These are phyloP conservation scores for Oceanites oceanicus DNA, from an alignment of 2,113 vertebrate genomes.

Conservation along the genomic window DNA sequence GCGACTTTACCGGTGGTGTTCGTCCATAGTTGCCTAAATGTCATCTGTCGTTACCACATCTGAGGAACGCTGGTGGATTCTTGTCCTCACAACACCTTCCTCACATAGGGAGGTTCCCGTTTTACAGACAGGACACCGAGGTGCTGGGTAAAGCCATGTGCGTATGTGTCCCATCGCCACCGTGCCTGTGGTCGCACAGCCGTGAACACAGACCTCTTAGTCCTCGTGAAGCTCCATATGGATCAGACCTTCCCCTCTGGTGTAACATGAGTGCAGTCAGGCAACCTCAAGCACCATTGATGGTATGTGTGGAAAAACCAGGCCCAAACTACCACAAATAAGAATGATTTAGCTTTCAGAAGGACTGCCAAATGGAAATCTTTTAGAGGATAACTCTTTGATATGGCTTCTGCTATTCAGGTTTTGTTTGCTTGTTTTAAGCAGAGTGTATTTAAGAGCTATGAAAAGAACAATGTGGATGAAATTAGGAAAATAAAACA, in stretches of 20 bases:
- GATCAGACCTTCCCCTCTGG: background rate
- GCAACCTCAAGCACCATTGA: constrained; percentile 6
- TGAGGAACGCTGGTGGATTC: background rate
- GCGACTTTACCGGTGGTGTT: accelerated
- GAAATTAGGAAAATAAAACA: background rate
- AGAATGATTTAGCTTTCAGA: background rate
- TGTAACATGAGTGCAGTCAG: background rate
- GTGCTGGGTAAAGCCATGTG: background rate
- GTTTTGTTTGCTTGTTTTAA: background rate
- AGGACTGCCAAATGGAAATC: background rate
- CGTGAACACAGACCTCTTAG: background rate
- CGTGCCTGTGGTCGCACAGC: background rate
- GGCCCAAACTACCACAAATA: background rate
- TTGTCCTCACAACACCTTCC: background rate
- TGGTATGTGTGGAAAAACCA: background rate
- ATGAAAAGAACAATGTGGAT: background rate
- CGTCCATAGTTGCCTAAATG: background rate
- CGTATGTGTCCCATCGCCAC: accelerated
- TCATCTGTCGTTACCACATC: background rate
- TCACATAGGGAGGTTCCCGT: background rate
- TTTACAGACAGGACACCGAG: background rate
- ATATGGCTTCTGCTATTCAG: background rate
- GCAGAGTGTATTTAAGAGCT: background rate
- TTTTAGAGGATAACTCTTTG: background rate
- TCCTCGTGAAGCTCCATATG: background rate